Evolutionary conservation across 2,797 vertebrate species (phyloP).

Genomic region (Myotis vivesi): DNA sequence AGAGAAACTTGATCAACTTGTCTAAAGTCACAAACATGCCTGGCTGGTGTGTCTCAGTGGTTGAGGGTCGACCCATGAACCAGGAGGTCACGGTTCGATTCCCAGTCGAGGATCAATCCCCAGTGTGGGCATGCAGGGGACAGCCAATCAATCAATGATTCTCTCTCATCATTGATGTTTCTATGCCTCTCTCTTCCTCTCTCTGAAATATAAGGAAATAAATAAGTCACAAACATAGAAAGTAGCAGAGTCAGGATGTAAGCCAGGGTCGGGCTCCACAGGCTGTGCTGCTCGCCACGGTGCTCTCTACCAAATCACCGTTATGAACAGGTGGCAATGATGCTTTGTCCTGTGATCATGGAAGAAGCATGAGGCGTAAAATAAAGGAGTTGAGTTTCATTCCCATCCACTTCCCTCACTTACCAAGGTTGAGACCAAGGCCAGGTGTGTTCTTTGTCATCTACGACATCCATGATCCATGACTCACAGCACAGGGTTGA

Average conservation of each 20-base stretch:
- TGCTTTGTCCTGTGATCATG: neutral
- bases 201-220: no score
- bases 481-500: neutral
- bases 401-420: neutral
- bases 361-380: neutral
- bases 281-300: neutral
- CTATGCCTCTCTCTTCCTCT: no score
- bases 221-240: neutral
- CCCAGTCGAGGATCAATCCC: no score
- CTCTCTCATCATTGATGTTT: no score
- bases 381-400: neutral
- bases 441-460: neutral
- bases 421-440: neutral
- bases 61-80: no score
- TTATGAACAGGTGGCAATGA: neutral
- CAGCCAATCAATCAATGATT: no score
- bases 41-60: no score
- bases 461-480: neutral
- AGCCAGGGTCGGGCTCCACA: neutral
- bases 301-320: neutral
- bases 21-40: neutral
- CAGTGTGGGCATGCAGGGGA: no score
- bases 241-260: neutral
- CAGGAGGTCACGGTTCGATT: no score
- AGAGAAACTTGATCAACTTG: conserved; percentile 1